These are phyloP conservation scores for Dascillus cervinus DNA, from an alignment of 2,888 invertebrate genomes.

Conservation along the genomic window DNA sequence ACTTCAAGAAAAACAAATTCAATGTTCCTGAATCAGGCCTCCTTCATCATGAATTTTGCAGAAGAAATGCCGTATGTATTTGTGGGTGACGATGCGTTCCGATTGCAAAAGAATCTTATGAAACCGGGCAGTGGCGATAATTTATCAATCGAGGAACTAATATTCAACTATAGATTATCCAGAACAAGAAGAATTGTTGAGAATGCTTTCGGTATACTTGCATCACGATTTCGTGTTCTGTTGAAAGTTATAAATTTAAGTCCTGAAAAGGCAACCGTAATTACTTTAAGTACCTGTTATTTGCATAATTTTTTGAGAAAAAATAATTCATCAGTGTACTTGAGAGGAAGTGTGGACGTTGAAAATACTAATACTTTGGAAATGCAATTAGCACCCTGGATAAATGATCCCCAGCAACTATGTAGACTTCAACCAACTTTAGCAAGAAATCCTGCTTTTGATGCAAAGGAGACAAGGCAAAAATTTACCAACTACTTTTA, in stretches of 20 bases:
- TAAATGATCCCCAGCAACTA: background rate
- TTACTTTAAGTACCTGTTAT: background rate
- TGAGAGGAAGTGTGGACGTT: background rate
- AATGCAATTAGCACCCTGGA: background rate
- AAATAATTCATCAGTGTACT: background rate
- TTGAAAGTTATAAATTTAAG: background rate
- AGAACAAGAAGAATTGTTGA: background rate
- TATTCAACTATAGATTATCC: background rate
- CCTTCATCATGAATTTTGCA: too few species aligned
- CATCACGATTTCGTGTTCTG: background rate
- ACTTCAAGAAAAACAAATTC: too few species aligned
- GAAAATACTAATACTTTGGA: background rate
- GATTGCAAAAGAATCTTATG: background rate
- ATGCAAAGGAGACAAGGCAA: background rate
- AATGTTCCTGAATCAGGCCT: too few species aligned
- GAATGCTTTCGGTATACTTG: background rate
- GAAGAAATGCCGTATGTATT: too few species aligned
- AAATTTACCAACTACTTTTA: background rate
- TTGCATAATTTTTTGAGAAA: background rate
- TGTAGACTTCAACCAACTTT: background rate
- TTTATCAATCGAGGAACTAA: background rate
- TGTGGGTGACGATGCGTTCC: background rate
- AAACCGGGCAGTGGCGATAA: background rate
- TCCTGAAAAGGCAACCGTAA: background rate
- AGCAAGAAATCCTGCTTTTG: background rate